A percentile compares a stretch with the other conserved stretches of the same genome.
Evolutionary conservation across 2,797 vertebrate genomes (phyloP).

Genomic region (Clarias fuscus): DNA sequence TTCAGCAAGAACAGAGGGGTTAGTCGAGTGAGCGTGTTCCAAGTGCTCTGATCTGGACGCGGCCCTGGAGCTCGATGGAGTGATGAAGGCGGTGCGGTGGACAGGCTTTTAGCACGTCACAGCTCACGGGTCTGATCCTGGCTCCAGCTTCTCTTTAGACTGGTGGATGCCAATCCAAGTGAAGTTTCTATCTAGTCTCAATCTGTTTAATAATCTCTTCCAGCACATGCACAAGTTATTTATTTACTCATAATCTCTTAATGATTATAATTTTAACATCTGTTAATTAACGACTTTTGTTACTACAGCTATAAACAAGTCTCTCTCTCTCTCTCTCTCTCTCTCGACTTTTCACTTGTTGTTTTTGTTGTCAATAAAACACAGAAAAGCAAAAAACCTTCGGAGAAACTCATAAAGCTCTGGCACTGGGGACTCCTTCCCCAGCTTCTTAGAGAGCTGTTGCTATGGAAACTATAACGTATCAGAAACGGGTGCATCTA

Average conservation of each 20-base stretch:
- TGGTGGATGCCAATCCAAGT: neutral
- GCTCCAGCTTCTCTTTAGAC: neutral
- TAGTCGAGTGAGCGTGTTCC: constrained; percentile 51
- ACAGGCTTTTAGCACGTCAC: neutral
- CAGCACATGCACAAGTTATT: neutral
- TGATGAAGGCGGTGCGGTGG: neutral
- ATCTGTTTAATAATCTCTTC: neutral
- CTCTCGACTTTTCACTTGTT: neutral
- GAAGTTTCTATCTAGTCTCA: neutral
- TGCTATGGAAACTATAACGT: neutral
- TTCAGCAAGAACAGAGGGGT: constrained; percentile 60
- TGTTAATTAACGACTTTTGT: neutral
- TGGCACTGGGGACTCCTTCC: constrained; percentile 9
- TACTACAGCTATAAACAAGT: neutral
- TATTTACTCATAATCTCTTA: no score
- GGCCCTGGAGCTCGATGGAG: constrained; percentile 23
- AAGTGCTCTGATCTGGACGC: neutral
- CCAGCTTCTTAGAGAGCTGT: neutral
- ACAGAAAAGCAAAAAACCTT: neutral
- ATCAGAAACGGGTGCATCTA: neutral
- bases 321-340: neutral
- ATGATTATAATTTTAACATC: neutral
- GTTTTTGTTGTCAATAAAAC: neutral
- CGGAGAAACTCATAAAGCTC: neutral
- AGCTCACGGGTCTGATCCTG: neutral